Evolutionary conservation across 2,797 vertebrate genomes (phyloP), one percentile per base, ranked within the genome.

Genomic region (Holocentrus rufus): DNA sequence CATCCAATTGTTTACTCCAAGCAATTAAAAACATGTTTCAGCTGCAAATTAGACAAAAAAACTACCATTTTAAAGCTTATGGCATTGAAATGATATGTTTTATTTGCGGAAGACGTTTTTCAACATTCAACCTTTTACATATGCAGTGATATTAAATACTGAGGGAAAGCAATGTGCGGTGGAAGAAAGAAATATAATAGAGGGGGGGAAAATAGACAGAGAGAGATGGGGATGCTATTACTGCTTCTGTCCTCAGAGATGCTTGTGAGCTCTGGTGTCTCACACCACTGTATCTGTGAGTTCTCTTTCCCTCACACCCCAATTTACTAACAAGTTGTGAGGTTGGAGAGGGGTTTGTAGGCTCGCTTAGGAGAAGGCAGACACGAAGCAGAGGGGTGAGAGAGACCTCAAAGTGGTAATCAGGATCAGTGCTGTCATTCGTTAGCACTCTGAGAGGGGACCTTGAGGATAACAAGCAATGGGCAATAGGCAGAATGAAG

Each of bases 401-500:
- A 66, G 72, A 80, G 76, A 74, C 61, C 79, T 89, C 80, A 84
- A 79, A 85, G 88, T 75, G 75, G 69, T 90, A 81, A 91, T 92
- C 80, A 86, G 83, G 88, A 88, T 86, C 82, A 83, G 69, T 54
- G 82, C 72, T 83, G 88, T 88, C 79, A 72, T 89, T 90, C 56
- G 66, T 87, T 89, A 88, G 80, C 85, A 71, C 84, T 83, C 59
- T 53, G 79, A 76, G 70, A 72, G 62, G 64, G 65, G 87, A 82
- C 77, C 82, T 86, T 70, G 76, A 69, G 71, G 83, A 83, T 83
- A 83, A 85, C 78, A 82, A 81, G 83, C 75, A 76, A 86, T 70
- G 75, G 76, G 89, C 85, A 90, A 90, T 88, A 81, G 84, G 86
- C 81, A 79, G 81, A 89, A 88, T 86, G 74, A 89, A 87, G 80